Evolutionary conservation across 2,113 vertebrate species (phyloP).

Genomic region (Xyliphius kryptos): DNA sequence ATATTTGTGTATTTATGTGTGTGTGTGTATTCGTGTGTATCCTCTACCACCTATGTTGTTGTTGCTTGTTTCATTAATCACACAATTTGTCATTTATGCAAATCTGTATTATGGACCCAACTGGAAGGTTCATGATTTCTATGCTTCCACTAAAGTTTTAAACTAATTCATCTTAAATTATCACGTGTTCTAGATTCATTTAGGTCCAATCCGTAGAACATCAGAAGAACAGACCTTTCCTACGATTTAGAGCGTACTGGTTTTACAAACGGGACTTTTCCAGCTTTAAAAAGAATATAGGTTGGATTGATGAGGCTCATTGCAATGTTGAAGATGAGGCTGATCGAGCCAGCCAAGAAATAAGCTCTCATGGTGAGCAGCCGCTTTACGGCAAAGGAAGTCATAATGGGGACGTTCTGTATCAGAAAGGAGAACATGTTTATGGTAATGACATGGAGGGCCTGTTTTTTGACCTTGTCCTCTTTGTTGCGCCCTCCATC

Average conservation of each 20-base stretch:
- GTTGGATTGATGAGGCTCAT: neutral
- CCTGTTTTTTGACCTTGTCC: neutral
- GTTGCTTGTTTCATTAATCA: neutral
- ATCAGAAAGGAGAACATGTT: neutral
- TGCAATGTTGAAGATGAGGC: neutral
- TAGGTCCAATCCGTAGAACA: too few species aligned
- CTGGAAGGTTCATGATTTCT: too few species aligned
- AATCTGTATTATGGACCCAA: neutral
- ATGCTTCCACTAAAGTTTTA: too few species aligned
- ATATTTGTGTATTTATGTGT: too few species aligned
- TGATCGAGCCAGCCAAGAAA: neutral
- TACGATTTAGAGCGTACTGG: neutral
- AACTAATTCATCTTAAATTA: too few species aligned
- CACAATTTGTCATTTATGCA: slow-evolving; percentile 4
- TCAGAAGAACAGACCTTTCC: too few species aligned
- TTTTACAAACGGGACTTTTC: neutral
- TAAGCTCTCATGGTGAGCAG: neutral
- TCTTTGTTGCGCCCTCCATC: neutral
- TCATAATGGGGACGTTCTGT: neutral
- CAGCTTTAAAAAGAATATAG: neutral
- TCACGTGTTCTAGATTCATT: too few species aligned
- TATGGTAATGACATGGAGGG: neutral
- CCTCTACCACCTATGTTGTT: neutral
- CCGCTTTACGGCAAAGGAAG: neutral
- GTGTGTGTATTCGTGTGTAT: neutral